Percentiles rank a stretch among this genome's conserved stretches.
phyloP scores from a whole-genome alignment of 2,113 vertebrate species.

The Stegastes partitus region DNA sequence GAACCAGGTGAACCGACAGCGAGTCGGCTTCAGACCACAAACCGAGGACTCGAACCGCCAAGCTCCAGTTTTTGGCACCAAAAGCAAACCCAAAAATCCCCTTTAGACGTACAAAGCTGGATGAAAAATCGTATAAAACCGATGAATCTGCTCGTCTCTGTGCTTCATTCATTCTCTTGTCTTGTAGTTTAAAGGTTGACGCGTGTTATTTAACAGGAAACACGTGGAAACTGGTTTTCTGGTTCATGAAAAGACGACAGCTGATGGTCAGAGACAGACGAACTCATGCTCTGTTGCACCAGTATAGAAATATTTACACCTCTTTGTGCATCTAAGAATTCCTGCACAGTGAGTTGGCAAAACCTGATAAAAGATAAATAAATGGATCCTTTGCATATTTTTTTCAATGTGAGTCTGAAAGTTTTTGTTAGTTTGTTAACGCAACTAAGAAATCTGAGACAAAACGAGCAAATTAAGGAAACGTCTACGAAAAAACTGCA shows the following conservation, averaged over 20 bases:
- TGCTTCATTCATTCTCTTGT: not conserved
- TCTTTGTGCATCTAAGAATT: too few relatives aligned
- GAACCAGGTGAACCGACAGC: not conserved
- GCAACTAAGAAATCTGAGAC: too few relatives aligned
- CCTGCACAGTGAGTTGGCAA: too few relatives aligned
- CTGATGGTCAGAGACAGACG: slow-evolving; percentile 37
- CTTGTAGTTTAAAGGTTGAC: not conserved
- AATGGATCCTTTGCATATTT: too few relatives aligned
- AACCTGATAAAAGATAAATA: too few relatives aligned
- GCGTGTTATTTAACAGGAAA: slow-evolving; percentile 37
- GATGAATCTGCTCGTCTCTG: not conserved
- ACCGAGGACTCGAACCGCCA: not conserved
- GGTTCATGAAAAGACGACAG: slow-evolving; percentile 52
- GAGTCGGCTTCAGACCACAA: not conserved
- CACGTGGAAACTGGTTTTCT: slow-evolving; percentile 46
- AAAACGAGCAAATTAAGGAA: too few relatives aligned
- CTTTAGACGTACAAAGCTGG: too few relatives aligned
- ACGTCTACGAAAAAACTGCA: too few relatives aligned
- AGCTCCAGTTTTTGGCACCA: not conserved
- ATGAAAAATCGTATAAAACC: too few relatives aligned
- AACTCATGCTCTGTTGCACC: not conserved
- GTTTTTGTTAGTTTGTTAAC: too few relatives aligned
- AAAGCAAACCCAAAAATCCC: not conserved
- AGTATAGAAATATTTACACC: too few relatives aligned
- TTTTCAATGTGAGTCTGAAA: too few relatives aligned